Percentiles rank a stretch among this genome's conserved stretches.
These are phyloP conservation scores for Cariama cristata DNA, from an alignment of 2,113 vertebrate genomes.

Conservation along the genomic window DNA sequence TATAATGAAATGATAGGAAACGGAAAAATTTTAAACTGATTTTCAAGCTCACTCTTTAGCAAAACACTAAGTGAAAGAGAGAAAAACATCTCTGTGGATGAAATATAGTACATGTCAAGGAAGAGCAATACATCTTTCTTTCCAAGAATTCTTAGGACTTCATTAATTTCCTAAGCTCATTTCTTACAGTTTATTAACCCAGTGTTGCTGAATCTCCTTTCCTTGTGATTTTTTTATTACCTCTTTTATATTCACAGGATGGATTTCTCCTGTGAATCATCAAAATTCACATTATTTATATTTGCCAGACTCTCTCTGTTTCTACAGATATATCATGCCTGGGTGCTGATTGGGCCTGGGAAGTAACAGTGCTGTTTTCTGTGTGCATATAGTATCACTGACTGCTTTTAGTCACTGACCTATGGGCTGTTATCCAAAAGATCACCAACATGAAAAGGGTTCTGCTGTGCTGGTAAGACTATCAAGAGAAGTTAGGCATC, in stretches of 20 bases:
- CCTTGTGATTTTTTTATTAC: neutral
- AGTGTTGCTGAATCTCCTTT: neutral
- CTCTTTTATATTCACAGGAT: constrained; percentile 8
- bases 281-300: constrained; percentile 5
- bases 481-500: neutral
- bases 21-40: neutral
- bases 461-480: neutral
- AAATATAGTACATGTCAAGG: neutral
- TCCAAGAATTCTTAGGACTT: constrained; percentile 21
- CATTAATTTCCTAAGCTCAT: constrained; percentile 44
- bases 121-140: constrained; percentile 7
- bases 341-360: neutral
- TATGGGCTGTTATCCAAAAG: neutral
- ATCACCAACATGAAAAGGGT: neutral
- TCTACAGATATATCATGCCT: neutral
- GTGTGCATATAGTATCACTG: neutral
- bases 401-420: constrained; percentile 23
- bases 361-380: neutral
- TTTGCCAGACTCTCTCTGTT: neutral
- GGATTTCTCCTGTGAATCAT: neutral
- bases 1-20: neutral
- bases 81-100: neutral
- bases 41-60: neutral
- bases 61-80: neutral
- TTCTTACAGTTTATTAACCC: constrained; percentile 34